These are phyloP conservation scores for Zaprionus camerounensis DNA, from an alignment of 1,140 invertebrate genomes.

Conservation along the genomic window DNA sequence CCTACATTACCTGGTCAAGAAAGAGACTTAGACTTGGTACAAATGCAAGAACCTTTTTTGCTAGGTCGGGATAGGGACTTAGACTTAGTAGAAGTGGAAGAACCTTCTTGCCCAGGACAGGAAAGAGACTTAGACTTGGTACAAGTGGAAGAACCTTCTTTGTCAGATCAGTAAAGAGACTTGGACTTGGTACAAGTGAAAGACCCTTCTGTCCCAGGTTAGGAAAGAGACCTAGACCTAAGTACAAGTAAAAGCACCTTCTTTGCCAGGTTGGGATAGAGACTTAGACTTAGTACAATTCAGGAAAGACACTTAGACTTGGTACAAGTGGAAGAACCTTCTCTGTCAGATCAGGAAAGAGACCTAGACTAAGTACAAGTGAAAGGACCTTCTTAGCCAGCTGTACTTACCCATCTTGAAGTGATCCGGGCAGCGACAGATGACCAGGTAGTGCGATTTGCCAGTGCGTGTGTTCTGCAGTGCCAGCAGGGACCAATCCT, in stretches of 20 bases:
- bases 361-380: not conserved
- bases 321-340: not conserved
- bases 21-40: too few species aligned
- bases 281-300: not conserved
- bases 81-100: not conserved
- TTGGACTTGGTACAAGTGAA: not conserved
- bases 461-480: conserved; percentile 96
- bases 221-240: not conserved
- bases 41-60: not conserved
- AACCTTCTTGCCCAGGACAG: accelerated
- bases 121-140: not conserved
- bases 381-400: too few species aligned
- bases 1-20: too few species aligned
- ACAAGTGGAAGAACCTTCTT: not conserved
- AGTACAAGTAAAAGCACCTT: not conserved
- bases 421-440: conserved; percentile 94
- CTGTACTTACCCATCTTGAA: conserved; percentile 90
- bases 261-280: accelerated
- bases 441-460: conserved; percentile 97
- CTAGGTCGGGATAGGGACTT: too few species aligned
- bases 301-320: not conserved
- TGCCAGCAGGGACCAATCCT: conserved; percentile 96
- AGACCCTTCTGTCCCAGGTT: too few species aligned
- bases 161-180: too few species aligned
- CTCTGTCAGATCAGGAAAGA: accelerated